A percentile compares a stretch with the other conserved stretches of the same genome.
These are phyloP conservation scores for Tylochromis polylepis DNA, from an alignment of 2,113 vertebrate genomes.

Conservation along the genomic window DNA sequence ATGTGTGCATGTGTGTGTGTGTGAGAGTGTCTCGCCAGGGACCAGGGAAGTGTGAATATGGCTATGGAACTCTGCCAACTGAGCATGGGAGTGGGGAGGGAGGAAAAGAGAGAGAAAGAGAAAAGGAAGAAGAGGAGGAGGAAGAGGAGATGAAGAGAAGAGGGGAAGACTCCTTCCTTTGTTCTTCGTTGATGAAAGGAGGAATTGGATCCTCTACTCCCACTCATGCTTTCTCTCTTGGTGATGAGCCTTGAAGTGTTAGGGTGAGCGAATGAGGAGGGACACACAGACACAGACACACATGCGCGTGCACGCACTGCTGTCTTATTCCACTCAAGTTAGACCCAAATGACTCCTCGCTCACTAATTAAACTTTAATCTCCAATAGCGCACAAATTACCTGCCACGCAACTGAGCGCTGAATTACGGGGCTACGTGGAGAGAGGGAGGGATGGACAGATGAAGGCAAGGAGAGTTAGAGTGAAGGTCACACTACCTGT, in stretches of 20 bases:
- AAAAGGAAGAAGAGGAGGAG: not conserved
- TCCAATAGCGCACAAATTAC: conserved; percentile 76
- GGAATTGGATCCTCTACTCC: conserved; percentile 63
- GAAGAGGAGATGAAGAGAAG: conserved; percentile 21
- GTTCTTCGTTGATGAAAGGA: conserved; percentile 74
- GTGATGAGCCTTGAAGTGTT: conserved; percentile 65
- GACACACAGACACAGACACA: not conserved
- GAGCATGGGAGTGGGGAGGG: conserved; percentile 17
- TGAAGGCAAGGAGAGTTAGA: conserved; percentile 48
- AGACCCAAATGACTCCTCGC: conserved; percentile 73
- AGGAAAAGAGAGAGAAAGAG: not conserved
- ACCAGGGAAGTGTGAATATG: conserved; percentile 62
- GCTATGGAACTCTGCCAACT: conserved; percentile 64
- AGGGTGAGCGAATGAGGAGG: conserved; percentile 35
- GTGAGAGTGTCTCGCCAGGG: conserved; percentile 35
- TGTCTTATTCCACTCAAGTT: conserved; percentile 71
- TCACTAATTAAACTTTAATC: conserved; percentile 81
- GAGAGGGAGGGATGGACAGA: conserved; percentile 26
- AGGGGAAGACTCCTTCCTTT: conserved; percentile 59
- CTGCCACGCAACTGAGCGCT: conserved; percentile 71
- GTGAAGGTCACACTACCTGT: conserved; percentile 73
- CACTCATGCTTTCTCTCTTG: conserved; percentile 54
- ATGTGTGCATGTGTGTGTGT: conserved; percentile 15
- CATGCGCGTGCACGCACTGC: conserved; percentile 9
- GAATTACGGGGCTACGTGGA: conserved; percentile 45